A percentile compares a stretch with the other conserved stretches of the same genome.
Conservation (phyloP, 1,140 invertebrate species). For the Brachystomella parvula region DNA sequence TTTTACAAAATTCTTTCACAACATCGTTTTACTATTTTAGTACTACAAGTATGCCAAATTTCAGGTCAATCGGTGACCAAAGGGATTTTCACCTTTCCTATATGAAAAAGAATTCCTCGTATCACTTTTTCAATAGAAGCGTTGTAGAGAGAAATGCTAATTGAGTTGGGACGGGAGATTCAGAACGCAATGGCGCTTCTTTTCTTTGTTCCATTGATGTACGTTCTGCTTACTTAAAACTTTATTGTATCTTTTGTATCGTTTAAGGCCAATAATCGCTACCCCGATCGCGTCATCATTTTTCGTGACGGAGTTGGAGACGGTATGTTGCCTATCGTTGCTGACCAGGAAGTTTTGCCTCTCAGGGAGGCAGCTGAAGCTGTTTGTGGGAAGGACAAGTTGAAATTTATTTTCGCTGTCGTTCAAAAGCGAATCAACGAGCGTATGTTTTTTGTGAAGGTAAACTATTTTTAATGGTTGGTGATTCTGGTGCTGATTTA, state of each 20-base stretch:
- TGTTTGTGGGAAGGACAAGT: constrained; percentile 51
- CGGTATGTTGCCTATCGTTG: constrained; percentile 62
- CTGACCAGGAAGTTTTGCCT: constrained; percentile 70
- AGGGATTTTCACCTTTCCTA: no score
- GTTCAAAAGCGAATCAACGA: constrained; percentile 86
- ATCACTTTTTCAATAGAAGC: no score
- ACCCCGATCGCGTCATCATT: constrained; percentile 72
- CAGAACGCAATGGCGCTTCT: no score
- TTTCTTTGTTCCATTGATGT: not conserved
- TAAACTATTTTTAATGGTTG: not conserved
- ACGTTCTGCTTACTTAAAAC: not conserved
- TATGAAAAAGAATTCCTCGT: no score
- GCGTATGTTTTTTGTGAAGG: constrained; percentile 27
- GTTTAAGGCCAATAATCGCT: constrained; percentile 50
- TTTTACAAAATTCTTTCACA: no score
- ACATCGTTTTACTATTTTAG: no score
- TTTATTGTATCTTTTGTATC: constrained; percentile 42
- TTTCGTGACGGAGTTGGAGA: constrained; percentile 88
- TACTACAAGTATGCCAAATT: no score
- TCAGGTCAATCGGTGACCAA: no score
- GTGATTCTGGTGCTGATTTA: no score
- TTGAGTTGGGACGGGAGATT: no score
- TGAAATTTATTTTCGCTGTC: constrained; percentile 67
- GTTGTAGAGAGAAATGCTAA: no score
- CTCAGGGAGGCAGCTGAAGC: constrained; percentile 41